Evolutionary conservation across 2,113 vertebrate genomes (phyloP), one percentile per base, ranked within the genome.

Genomic region (Aegotheles bennettii): DNA sequence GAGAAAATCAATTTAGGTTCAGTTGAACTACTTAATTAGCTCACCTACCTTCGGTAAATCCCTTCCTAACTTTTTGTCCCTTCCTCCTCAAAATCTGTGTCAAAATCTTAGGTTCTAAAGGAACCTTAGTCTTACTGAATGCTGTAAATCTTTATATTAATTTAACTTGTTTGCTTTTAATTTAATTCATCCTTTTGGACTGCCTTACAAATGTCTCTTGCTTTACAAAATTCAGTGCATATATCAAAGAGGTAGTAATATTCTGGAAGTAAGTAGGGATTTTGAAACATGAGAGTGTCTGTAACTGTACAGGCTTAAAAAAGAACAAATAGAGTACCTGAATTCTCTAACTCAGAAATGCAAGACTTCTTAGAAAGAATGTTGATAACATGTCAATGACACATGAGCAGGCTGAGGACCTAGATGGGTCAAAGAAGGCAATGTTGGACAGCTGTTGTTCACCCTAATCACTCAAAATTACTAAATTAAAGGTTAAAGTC

Each of bases 1-100:
- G 67, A 93, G 87, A 69, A 93, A 96, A 96, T 64, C 33, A 60
- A 26, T 82, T 87, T 80, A 88, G 51, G 68, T 93, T 94, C 74
- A 53, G 16, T 38, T 90, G 50, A 63, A 91, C 94, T 92, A 95
- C 61, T 80, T 93, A 64, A 80, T 79, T 87, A 59, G 16, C 19
- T 84, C 29, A 43, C 68, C 33, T 47, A 6, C 78, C 31, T 94
- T 89, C 94, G 43, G 40, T 78, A 82, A 93, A 87, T 56, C 15
- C 20, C 36, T 28, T 94, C 83, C 48, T 40, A 83, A 81, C 13
- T 51, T 95, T 96, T 88, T 94, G 61, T 90, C 36, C 50, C 29
- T 95, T 95, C 25, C 43, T 88, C 42, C 33, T 93, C 79, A 84
- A 47, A 81, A 87, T 9, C 45, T 88, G 64, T 56, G n/a, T 13